Evolutionary conservation across 2,888 invertebrate species (phyloP), one percentile per base, ranked within the genome.

Genomic region (Xanthostigma xanthostigma): DNA sequence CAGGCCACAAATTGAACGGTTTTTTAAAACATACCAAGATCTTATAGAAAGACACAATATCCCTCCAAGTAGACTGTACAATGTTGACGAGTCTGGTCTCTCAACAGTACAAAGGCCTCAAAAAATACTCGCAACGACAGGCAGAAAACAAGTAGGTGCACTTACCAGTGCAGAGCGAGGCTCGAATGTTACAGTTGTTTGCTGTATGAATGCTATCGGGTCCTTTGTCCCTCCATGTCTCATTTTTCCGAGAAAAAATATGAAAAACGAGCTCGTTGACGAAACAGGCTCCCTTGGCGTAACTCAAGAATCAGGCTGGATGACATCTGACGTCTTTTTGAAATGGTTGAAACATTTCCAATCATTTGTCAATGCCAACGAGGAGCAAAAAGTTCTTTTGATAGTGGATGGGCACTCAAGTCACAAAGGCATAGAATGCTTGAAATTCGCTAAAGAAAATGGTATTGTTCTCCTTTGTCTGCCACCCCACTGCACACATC

Each of bases 31-130:
- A 27, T 45, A 45, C 33, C 12, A 41, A 45, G 41, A 45, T 44
- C 6, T 43, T 45, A 36, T 39, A 17, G 27, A 49, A 17, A 48
- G 44, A 35, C 38, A 33, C 14, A 42, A 47, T 34, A 48, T 48
- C n/a, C 42, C 44, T 33, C 44, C 44, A n/a, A 47, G 33, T 40
- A 45, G 36, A 40, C 17, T 67, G 43, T 65, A 60, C 49, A 66
- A 66, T 53, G 49, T 63, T 34, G 65, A 67, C 55, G 65, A 70
- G 55, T 62, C 64, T 27, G 63, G 60, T 0, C 50, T 66, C 6
- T 60, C 64, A 17, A 69, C 65, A 4, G 67, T 68, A 2, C 65
- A 65, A 45, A 62, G 57, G 49, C 58, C 62, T n/a, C 50, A 56
- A 27, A 62, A 61, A 54, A 57, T 65, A 46, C 49, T 64, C 50